Percentiles rank a stretch among this genome's conserved stretches.
phyloP scores from a whole-genome alignment of 92 coral and sea anemone genomes.

The Siderastrea siderea region DNA sequence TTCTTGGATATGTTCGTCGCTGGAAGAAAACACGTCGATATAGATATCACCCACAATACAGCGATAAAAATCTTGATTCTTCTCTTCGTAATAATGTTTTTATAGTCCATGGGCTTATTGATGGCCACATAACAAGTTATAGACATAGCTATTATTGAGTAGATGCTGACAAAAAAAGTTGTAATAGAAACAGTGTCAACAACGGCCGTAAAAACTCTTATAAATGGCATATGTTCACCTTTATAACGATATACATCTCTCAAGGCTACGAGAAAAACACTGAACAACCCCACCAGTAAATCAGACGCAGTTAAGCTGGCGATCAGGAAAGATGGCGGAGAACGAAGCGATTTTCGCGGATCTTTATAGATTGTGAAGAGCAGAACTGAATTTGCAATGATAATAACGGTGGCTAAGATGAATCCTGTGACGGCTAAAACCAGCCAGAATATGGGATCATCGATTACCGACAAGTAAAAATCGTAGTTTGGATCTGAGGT shows the following conservation, averaged over 20 bases:
- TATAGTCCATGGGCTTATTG: slow-evolving; percentile 50
- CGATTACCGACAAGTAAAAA: slow-evolving; percentile 35
- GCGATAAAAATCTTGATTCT: slow-evolving; percentile 44
- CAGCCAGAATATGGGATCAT: slow-evolving; percentile 14
- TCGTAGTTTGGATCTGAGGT: slow-evolving; percentile 31
- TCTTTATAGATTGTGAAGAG: slow-evolving; percentile 33
- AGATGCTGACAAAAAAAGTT: slow-evolving; percentile 53
- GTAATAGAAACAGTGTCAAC: slow-evolving; percentile 16
- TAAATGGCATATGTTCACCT: slow-evolving; percentile 10
- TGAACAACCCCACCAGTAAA: slow-evolving; percentile 36
- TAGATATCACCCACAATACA: slow-evolving; percentile 52
- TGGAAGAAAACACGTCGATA: slow-evolving; percentile 61
- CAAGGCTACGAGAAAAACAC: slow-evolving; percentile 27
- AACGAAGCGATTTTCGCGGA: slow-evolving; percentile 34
- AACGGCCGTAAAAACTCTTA: slow-evolving; percentile 4
- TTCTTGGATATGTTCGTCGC: slow-evolving; percentile 44
- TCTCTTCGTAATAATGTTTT: slow-evolving; percentile 36
- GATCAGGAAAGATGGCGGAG: slow-evolving; percentile 33
- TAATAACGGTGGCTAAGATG: background rate
- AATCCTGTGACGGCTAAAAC: slow-evolving; percentile 39
- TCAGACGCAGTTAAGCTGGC: slow-evolving; percentile 34
- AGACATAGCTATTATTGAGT: slow-evolving; percentile 64
- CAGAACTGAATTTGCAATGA: slow-evolving; percentile 24
- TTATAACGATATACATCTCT: slow-evolving; percentile 44
- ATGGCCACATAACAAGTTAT: slow-evolving; percentile 64